These are phyloP conservation scores for Lota lota DNA, from an alignment of 2,113 vertebrate species.

Conservation along the genomic window DNA sequence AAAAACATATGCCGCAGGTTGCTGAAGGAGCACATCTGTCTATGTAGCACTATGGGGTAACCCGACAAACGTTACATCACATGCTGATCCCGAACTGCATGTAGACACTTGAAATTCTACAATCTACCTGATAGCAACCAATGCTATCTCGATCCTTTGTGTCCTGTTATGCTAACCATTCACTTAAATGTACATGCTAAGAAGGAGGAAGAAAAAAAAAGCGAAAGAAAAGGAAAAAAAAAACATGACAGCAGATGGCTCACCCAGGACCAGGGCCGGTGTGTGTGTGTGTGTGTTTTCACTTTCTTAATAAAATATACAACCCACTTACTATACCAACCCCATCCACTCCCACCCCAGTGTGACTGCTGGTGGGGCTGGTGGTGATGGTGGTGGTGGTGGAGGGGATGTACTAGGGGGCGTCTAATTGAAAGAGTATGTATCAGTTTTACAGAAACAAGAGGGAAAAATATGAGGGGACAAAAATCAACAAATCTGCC, in stretches of 20 bases:
- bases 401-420: not conserved
- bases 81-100: too few relatives aligned
- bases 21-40: too few relatives aligned
- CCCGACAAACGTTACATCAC: too few relatives aligned
- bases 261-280: conserved; percentile 49
- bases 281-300: conserved; percentile 68
- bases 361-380: conserved; percentile 32
- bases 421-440: conserved; percentile 73
- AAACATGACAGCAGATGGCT: conserved; percentile 60
- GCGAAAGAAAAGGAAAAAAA: conserved; percentile 28
- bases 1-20: too few relatives aligned
- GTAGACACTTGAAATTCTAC: too few relatives aligned
- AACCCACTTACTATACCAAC: conserved; percentile 65
- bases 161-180: not conserved
- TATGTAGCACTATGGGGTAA: too few relatives aligned
- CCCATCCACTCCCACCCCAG: conserved; percentile 54
- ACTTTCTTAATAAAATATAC: conserved; percentile 75
- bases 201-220: not conserved
- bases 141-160: too few relatives aligned
- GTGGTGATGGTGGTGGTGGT: not conserved
- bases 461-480: conserved; percentile 68
- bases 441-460: conserved; percentile 73
- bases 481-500: conserved; percentile 75
- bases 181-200: not conserved
- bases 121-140: too few relatives aligned